Conservation (phyloP, 2,797 vertebrate genomes). For the Siniperca scherzeri region DNA sequence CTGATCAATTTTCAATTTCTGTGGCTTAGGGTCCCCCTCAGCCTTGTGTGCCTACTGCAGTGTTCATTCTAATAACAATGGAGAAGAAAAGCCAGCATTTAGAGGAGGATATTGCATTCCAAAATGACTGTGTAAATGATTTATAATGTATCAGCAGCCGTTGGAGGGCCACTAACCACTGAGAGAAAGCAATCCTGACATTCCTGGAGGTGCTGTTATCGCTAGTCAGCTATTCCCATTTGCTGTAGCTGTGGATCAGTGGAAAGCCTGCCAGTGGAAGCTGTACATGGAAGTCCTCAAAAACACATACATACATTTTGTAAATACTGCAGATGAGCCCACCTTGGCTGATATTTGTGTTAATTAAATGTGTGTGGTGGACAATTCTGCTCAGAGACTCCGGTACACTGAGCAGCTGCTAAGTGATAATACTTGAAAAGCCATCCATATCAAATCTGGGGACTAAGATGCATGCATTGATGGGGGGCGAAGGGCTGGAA, state of each 20-base stretch:
- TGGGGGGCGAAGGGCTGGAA: slow-evolving; percentile 41
- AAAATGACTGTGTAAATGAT: slow-evolving; percentile 87
- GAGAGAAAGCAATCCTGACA: slow-evolving; percentile 80
- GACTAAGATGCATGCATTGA: slow-evolving; percentile 67
- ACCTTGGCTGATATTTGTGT: slow-evolving; percentile 27
- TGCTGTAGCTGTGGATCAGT: slow-evolving; percentile 56
- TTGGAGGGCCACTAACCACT: slow-evolving; percentile 77
- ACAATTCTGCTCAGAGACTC: slow-evolving; percentile 52
- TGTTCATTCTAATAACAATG: slow-evolving; percentile 80
- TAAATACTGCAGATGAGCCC: slow-evolving; percentile 43
- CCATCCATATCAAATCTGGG: slow-evolving; percentile 69
- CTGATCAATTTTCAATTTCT: slow-evolving; percentile 89
- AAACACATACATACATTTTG: slow-evolving; percentile 55
- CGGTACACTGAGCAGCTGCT: slow-evolving; percentile 56
- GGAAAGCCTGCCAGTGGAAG: slow-evolving; percentile 52
- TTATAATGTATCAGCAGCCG: slow-evolving; percentile 84
- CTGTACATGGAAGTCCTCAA: slow-evolving; percentile 40
- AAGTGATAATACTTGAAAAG: slow-evolving; percentile 67
- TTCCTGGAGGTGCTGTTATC: slow-evolving; percentile 82
- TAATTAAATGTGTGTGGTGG: slow-evolving; percentile 49
- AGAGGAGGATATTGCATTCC: slow-evolving; percentile 84
- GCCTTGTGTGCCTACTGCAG: slow-evolving; percentile 62
- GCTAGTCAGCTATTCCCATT: slow-evolving; percentile 66
- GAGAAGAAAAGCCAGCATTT: slow-evolving; percentile 82
- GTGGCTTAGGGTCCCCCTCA: slow-evolving; percentile 77